Base-by-base conservation (phyloP, 2,888 invertebrate species). In the Standfussiana lucernea region DNA sequence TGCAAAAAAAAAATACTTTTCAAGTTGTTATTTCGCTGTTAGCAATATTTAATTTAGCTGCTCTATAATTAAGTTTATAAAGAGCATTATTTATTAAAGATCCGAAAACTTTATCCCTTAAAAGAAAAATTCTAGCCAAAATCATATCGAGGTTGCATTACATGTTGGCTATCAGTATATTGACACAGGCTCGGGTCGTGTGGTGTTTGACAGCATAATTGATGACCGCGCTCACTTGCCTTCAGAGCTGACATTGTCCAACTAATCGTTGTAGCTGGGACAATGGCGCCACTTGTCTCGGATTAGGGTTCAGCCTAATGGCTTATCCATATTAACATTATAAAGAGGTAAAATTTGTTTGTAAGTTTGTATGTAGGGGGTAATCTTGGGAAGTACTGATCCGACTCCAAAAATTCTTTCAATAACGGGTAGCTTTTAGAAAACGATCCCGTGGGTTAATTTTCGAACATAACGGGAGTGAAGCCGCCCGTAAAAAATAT, bases 131-230 rank as follows among this genome's bases (percentile, higher is more conserved):
- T 13, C n/a, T 37, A 15, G 10, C 10, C 1, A 37, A 21, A 62
- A 45, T 67, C 62, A 59, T 64, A 74, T 53, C 11, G 10, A 47
- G 64, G 68, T 79, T 64, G 64, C 35, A 75, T 35, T 71, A 68
- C 47, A 73, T 80, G 72, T 50, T 66, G 65, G 74, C 66, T 77
- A 80, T 83, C 81, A 81, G 37, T 79, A 59, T 79, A 87, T 86
- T 80, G 79, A 86, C 77, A 77, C 76, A 83, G 78, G 66, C 73
- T 80, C 45, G 75, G 75, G 72, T 91, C 92, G 93, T 93, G 92
- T 82, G 85, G 85, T 77, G 86, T 90, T 92, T 92, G 94, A 93
- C 95, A 94, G 92, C 77, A 85, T 93, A 93, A 95, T 95, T 94
- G 93, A 95, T 95, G 92, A 92, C 89, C 86, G 80, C 71, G 86